Conservation (phyloP, 2,797 vertebrate genomes). For the Diceros bicornis region DNA sequence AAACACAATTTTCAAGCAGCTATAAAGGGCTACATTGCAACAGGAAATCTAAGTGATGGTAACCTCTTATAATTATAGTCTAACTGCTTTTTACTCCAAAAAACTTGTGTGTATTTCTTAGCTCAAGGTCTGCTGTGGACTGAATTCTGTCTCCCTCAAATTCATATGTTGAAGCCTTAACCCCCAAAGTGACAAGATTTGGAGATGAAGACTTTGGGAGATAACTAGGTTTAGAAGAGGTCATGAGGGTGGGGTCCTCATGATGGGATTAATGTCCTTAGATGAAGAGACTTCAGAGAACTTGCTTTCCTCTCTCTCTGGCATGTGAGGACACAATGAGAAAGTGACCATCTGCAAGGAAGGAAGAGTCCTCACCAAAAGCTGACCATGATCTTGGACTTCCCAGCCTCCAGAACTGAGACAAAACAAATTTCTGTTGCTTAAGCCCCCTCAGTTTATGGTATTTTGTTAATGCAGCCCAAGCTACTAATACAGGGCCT, state of each 20-base stretch:
- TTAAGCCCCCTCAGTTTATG: background rate
- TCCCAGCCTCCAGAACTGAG: background rate
- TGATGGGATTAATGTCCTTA: background rate
- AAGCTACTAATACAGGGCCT: background rate
- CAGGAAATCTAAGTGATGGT: background rate
- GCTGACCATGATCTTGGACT: background rate
- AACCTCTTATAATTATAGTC: background rate
- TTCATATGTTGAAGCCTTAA: background rate
- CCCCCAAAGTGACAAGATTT: background rate
- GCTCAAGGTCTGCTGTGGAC: background rate
- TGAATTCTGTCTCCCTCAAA: background rate
- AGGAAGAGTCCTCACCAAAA: background rate
- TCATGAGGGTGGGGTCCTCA: background rate
- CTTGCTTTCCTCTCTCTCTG: background rate
- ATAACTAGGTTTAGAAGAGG: background rate
- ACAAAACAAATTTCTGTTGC: background rate
- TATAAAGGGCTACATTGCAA: background rate
- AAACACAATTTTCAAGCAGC: background rate
- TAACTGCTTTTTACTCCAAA: background rate
- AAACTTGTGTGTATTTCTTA: background rate
- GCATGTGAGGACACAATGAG: background rate
- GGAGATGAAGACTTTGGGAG: background rate
- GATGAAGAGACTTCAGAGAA: background rate
- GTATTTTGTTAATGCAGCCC: background rate
- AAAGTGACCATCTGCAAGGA: background rate